Conservation (phyloP, 2,113 vertebrate genomes). For the Hiodon tergisus region DNA sequence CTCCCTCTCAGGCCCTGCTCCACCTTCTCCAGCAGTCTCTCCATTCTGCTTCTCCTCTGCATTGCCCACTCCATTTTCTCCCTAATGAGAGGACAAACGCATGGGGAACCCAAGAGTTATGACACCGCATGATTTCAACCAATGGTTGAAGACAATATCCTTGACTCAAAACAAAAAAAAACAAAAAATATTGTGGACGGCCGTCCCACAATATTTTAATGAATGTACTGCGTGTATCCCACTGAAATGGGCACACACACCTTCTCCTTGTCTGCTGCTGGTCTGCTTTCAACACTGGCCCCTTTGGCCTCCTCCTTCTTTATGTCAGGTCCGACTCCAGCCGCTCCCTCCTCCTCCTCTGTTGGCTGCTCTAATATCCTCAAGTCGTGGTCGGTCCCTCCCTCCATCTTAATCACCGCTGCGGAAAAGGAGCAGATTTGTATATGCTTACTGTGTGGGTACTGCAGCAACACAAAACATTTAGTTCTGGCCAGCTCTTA, state of each 20-base stretch:
- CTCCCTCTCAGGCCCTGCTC: constrained; percentile 41
- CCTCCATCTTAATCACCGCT: constrained; percentile 95
- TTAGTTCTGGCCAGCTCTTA: no score
- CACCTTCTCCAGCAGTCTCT: constrained; percentile 25
- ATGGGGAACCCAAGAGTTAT: background rate
- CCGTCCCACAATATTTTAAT: no score
- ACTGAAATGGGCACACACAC: constrained; percentile 31
- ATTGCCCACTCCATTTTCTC: constrained; percentile 49
- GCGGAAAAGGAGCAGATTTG: background rate
- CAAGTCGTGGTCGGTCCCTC: constrained; percentile 79
- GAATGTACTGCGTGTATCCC: no score
- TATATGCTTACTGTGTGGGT: no score
- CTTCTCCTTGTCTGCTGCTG: constrained; percentile 47
- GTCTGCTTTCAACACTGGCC: constrained; percentile 46
- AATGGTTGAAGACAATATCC: no score
- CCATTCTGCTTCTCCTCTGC: constrained; percentile 56
- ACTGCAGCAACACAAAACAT: no score
- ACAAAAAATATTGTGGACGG: no score
- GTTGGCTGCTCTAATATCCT: constrained; percentile 75
- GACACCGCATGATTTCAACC: no score
- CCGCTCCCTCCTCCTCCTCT: constrained; percentile 69
- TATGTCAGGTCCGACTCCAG: constrained; percentile 32
- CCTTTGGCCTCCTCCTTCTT: constrained; percentile 54
- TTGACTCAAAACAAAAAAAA: no score
- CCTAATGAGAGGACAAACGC: constrained; percentile 18